Base-by-base conservation (phyloP, 1,140 invertebrate genomes). In the Camponotus pennsylvanicus region DNA sequence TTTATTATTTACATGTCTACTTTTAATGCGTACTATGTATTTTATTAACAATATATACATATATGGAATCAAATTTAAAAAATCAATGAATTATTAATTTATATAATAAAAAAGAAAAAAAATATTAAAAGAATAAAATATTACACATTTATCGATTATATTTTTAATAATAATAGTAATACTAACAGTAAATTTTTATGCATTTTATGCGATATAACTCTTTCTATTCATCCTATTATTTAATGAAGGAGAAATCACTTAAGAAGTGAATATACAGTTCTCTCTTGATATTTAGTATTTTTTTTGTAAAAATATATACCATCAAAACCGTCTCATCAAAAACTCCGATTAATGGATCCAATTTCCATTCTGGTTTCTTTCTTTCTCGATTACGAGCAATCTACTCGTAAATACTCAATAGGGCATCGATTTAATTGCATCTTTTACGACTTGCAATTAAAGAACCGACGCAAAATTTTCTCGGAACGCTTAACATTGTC, bases 391-490 rank as follows among this genome's bases (percentile, higher is more conserved):
- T 40, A 18, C 13, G 37, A n/a, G n/a, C n/a, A 73, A 45, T 18
- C 67, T 21, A 49, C 11, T 61, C 69, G 55, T 75, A 61, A 75
- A 75, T 83, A 83, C 18, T 73, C 55, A 59, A 71, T 40, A 55
- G 13, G 42, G 32, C 69, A 73, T 83, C 69, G 73, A 83, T 83
- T 75, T 37, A 15, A 27, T 27, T 61, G 40, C 27, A 64, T 61
- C 61, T 71, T 75, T 80, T 63, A 83, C 8, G 32, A 61, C 5
- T 45, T 9, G 32, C n/a, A 75, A 83, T 83, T 75, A 73, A 69
- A 42, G 69, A 34, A 49, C 4, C 40, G 40, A 27, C 27, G 40
- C 34, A 32, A 57, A 61, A 45, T 73, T 59, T 73, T 45, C 37
- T 7, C 11, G 1, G 13, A 15, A 45, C 49, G 40, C 55, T 45